phyloP scores from a whole-genome alignment of 2,113 vertebrate genomes.

The Gallinago paraguaiae region DNA sequence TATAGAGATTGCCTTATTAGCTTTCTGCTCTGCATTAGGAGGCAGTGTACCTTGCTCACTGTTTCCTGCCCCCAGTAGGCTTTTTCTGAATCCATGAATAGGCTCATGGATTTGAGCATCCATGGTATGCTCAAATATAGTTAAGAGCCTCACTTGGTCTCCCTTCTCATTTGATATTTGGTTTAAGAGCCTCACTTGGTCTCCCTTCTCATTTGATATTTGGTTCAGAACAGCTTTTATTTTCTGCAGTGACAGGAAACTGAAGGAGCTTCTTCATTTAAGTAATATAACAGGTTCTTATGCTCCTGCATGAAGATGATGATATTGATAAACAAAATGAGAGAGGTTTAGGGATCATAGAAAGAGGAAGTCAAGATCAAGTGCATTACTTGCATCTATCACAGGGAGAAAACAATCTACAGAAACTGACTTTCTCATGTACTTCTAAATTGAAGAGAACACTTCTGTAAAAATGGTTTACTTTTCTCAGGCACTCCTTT shows the following conservation, averaged over 20 bases:
- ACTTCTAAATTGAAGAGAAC: background rate
- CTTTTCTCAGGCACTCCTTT: background rate
- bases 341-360: fast-evolving
- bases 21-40: background rate
- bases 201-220: background rate
- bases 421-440: background rate
- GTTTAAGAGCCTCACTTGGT: background rate
- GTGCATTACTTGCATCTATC: background rate
- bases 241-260: background rate
- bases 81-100: background rate
- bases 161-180: background rate
- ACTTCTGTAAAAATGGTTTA: background rate
- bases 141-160: background rate
- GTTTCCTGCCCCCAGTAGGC: background rate
- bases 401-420: background rate
- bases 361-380: background rate
- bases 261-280: background rate
- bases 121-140: background rate
- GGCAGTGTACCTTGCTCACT: background rate
- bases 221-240: background rate
- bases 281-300: background rate
- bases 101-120: background rate
- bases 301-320: background rate
- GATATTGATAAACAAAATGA: background rate
- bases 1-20: background rate